Evolutionary conservation across 2,888 invertebrate species (phyloP).

Genomic region (Drosophila histrio): DNA sequence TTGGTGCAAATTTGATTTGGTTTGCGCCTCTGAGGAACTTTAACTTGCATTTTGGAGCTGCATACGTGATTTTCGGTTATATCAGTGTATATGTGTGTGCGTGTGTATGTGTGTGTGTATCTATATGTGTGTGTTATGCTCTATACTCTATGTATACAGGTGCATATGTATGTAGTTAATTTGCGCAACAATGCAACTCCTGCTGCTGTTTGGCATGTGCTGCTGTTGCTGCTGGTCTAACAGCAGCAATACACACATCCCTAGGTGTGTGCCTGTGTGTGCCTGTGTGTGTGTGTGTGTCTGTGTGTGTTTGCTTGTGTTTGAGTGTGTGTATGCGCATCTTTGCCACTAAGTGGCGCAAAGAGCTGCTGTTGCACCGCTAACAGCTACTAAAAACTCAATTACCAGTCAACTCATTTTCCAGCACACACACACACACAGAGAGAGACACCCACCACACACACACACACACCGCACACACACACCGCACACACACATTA

Average conservation of each 20-base stretch:
- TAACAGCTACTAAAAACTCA: conserved; percentile 77
- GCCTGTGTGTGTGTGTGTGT: conserved; percentile 24
- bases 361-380: conserved; percentile 62
- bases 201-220: conserved; percentile 26
- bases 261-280: not conserved
- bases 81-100: not conserved
- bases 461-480: not conserved
- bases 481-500: conserved; percentile 4
- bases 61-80: conserved; percentile 44
- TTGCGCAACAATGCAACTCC: conserved; percentile 63
- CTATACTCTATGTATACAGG: conserved; percentile 17
- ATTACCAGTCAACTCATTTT: conserved; percentile 64
- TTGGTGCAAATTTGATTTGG: conserved; percentile 77
- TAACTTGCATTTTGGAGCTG: conserved; percentile 53
- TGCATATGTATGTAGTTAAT: conserved; percentile 48
- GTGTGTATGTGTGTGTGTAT: conserved; percentile 1
- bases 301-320: too few relatives aligned
- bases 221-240: conserved; percentile 29
- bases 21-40: conserved; percentile 56
- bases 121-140: not conserved
- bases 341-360: conserved; percentile 61
- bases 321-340: conserved; percentile 45
- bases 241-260: not conserved
- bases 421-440: conserved; percentile 24
- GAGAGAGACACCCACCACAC: conserved; percentile 22